Percentiles rank a stretch among this genome's conserved stretches.
phyloP scores from a whole-genome alignment of 2,113 vertebrate species.

The Tetrao urogallus region DNA sequence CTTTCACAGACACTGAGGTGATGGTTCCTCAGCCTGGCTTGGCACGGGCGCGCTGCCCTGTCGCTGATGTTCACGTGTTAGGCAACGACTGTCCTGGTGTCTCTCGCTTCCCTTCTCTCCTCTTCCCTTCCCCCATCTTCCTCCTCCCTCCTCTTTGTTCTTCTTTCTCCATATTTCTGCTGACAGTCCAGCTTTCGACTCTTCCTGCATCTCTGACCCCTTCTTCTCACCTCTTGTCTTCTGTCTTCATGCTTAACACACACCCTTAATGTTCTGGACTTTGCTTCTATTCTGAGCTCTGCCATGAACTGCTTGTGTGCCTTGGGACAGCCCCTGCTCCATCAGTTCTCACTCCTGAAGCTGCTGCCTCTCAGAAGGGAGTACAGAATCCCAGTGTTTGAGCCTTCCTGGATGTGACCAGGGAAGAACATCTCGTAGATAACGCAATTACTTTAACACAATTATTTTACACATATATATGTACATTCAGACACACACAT shows the following conservation, averaged over 20 bases:
- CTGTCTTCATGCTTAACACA: fast-evolving
- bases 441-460: background rate
- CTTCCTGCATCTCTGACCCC: background rate
- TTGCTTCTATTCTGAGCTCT: background rate
- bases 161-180: background rate
- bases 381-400: background rate
- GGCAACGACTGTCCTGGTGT: background rate
- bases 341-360: background rate
- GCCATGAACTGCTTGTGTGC: background rate
- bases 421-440: background rate
- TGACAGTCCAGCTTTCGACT: background rate
- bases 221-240: background rate
- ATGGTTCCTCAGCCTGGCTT: background rate
- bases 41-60: background rate
- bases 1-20: background rate
- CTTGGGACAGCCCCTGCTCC: background rate
- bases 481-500: too few relatives aligned
- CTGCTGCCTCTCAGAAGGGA: background rate
- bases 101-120: background rate
- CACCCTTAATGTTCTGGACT: background rate
- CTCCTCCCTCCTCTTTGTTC: background rate
- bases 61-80: background rate
- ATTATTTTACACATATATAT: background rate
- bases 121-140: background rate
- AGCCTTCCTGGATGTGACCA: background rate